A percentile compares a stretch with the other conserved stretches of the same genome.
These are phyloP conservation scores for Lypha dubia DNA, from an alignment of 2,888 invertebrate genomes.

Conservation along the genomic window DNA sequence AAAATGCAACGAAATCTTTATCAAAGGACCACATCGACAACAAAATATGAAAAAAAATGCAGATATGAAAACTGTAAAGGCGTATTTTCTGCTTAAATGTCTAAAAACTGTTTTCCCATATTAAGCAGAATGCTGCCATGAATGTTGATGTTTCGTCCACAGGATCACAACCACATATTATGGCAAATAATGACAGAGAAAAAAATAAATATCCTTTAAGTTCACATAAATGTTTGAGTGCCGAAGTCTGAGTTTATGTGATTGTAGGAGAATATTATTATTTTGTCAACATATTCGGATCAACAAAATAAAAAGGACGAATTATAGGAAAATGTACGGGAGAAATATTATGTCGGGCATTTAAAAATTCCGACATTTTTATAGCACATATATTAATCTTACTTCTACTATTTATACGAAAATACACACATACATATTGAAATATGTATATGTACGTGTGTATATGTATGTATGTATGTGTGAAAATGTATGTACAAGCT, in stretches of 20 bases:
- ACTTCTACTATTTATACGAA: constrained; percentile 3
- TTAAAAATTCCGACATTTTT: constrained; percentile 45
- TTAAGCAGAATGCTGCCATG: constrained; percentile 25
- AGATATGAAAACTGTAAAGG: constrained; percentile 29
- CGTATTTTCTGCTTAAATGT: constrained; percentile 47
- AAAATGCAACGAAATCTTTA: constrained; percentile 13
- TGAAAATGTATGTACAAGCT: too few species aligned
- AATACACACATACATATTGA: too few species aligned
- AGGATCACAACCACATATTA: constrained; percentile 10
- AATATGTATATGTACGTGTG: too few species aligned
- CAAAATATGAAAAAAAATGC: constrained; percentile 14
- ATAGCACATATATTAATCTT: constrained; percentile 42
- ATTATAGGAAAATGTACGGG: not conserved
- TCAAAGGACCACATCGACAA: constrained; percentile 30
- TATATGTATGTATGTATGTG: not conserved
- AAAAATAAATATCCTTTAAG: too few species aligned
- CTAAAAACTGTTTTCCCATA: constrained; percentile 21
- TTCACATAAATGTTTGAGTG: not conserved
- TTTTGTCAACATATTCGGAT: constrained; percentile 56
- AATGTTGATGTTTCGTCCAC: constrained; percentile 50
- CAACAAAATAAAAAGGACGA: constrained; percentile 14
- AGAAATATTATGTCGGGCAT: constrained; percentile 51
- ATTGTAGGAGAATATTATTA: constrained; percentile 52
- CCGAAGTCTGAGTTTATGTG: not conserved
- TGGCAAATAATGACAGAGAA: not conserved